phyloP scores from a whole-genome alignment of 2,888 invertebrate genomes.

The Lasioglossum lativentre region DNA sequence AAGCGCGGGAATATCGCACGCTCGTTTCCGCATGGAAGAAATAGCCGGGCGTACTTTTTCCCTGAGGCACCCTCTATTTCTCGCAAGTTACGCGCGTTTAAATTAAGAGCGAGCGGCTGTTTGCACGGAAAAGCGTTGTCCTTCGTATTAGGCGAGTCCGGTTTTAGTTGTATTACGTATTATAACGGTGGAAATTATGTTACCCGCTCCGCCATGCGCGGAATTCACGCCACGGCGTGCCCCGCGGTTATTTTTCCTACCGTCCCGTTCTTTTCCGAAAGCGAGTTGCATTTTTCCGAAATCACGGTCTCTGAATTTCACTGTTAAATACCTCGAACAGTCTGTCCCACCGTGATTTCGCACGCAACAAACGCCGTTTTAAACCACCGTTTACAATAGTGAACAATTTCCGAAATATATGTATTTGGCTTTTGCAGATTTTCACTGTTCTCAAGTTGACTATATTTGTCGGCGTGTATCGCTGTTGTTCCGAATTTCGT shows the following conservation, averaged over 20 bases:
- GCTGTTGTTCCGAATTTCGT: background rate
- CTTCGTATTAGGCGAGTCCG: background rate
- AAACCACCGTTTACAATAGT: background rate
- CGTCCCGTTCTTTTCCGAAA: conserved; percentile 17
- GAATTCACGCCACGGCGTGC: conserved; percentile 27
- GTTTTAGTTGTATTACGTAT: conserved; percentile 73
- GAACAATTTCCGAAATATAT: background rate
- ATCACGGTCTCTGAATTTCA: background rate
- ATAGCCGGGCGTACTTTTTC: conserved; percentile 32
- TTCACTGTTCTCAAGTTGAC: background rate
- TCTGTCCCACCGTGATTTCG: background rate
- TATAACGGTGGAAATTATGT: conserved; percentile 75
- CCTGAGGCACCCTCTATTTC: conserved; percentile 18
- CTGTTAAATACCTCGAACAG: background rate
- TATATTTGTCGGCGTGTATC: background rate
- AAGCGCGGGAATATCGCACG: conserved; percentile 17
- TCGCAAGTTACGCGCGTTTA: conserved; percentile 41
- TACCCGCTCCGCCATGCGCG: conserved; percentile 12
- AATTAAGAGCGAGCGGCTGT: conserved; percentile 48
- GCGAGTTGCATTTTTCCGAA: conserved; percentile 21
- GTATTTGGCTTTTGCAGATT: background rate
- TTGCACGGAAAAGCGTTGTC: conserved; percentile 33
- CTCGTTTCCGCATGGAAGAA: conserved; percentile 26
- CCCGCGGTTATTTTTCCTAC: conserved; percentile 10
- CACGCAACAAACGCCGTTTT: background rate